Evolutionary conservation across 2,888 invertebrate genomes (phyloP).

Genomic region (Sarcophaga caerulescens): DNA sequence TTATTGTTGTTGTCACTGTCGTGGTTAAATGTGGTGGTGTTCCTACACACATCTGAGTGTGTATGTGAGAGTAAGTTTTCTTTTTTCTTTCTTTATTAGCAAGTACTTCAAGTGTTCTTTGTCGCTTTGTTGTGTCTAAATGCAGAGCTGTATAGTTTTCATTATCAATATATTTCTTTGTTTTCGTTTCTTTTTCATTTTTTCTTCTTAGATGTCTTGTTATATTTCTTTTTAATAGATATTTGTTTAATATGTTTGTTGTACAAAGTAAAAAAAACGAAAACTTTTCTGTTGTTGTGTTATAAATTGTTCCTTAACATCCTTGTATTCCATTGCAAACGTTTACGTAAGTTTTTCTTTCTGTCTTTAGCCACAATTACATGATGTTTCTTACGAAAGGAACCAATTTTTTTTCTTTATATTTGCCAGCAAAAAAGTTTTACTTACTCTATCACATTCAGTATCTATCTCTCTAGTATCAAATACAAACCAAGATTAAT

Average conservation of each 20-base stretch:
- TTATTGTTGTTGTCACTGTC: conserved; percentile 67
- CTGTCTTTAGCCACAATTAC: conserved; percentile 69
- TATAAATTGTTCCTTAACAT: conserved; percentile 42
- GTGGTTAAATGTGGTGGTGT: conserved; percentile 65
- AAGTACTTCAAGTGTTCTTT: conserved; percentile 25
- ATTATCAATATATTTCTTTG: not conserved
- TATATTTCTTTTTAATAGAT: conserved; percentile 64
- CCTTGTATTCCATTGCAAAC: not conserved
- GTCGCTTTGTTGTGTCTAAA: not conserved
- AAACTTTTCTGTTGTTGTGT: conserved; percentile 58
- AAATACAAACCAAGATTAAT: conserved; percentile 66
- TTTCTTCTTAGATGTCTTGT: conserved; percentile 6
- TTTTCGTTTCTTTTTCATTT: not conserved
- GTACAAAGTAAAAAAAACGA: conserved; percentile 32
- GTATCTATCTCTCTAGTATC: not conserved
- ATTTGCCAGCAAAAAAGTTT: conserved; percentile 27
- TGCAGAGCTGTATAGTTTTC: not conserved
- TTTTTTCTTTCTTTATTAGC: not conserved
- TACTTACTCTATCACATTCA: not conserved
- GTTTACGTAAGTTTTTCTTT: conserved; percentile 26
- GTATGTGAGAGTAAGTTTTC: not conserved
- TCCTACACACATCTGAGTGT: not conserved
- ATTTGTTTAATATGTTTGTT: conserved; percentile 63
- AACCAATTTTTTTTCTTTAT: conserved; percentile 48
- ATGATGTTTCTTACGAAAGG: conserved; percentile 62